Evolutionary conservation across 2,888 invertebrate species (phyloP).

Genomic region (Ormia ochracea): DNA sequence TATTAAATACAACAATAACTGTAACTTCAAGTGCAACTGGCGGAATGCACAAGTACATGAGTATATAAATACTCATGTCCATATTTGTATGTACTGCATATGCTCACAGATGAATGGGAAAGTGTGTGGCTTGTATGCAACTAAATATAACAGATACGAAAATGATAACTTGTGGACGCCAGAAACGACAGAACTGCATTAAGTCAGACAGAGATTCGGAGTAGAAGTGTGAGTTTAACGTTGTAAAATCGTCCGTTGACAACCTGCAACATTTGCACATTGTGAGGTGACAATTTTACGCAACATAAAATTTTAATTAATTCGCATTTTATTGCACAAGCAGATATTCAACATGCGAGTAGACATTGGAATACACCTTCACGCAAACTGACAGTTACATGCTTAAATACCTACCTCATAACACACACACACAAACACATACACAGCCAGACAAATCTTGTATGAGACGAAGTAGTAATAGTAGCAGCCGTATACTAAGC

Average conservation of each 20-base stretch:
- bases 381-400: not conserved
- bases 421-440: not conserved
- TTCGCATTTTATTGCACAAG: slow-evolving; percentile 63
- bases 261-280: slow-evolving; percentile 62
- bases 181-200: not conserved
- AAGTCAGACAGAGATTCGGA: not conserved
- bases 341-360: slow-evolving; percentile 53
- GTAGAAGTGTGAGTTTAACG: slow-evolving; percentile 37
- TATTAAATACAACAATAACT: slow-evolving; percentile 53
- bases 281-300: slow-evolving; percentile 65
- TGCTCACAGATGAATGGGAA: not conserved
- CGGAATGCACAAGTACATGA: not conserved
- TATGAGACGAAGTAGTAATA: not conserved
- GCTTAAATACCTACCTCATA: not conserved
- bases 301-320: slow-evolving; percentile 71
- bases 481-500: not conserved
- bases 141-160: not conserved
- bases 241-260: slow-evolving; percentile 55
- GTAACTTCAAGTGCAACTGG: not conserved
- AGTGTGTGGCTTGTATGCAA: not conserved
- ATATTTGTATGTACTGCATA: too few species aligned
- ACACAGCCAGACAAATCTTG: not conserved
- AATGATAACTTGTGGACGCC: not conserved
- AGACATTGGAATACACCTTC: slow-evolving; percentile 11
- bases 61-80: too few species aligned